Conservation (phyloP, 1,140 invertebrate genomes). For the Hirudo medicinalis region DNA sequence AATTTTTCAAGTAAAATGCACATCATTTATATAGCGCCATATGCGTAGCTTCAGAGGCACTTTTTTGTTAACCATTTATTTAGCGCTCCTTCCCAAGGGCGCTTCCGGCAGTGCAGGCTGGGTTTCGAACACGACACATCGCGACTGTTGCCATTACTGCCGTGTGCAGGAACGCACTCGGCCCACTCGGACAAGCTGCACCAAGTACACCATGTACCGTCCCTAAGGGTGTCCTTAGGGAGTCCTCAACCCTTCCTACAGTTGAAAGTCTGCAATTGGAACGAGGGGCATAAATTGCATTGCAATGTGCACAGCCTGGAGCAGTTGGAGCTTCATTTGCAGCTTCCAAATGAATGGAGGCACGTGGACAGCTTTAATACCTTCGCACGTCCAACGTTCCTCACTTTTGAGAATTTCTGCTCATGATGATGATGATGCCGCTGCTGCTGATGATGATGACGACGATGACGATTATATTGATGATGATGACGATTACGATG, state of each 20-base stretch:
- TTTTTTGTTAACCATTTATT: no score
- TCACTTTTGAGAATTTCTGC: background rate
- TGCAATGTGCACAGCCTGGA: background rate
- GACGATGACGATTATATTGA: background rate
- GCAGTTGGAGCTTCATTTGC: no score
- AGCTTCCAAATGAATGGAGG: constrained; percentile 2
- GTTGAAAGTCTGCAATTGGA: background rate
- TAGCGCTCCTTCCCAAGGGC: no score
- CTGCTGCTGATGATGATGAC: background rate
- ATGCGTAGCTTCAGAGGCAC: no score
- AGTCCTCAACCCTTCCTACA: background rate
- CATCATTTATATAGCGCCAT: no score
- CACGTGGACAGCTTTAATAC: background rate
- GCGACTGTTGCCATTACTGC: no score
- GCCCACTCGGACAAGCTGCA: no score
- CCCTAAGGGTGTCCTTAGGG: background rate
- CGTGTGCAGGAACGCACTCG: no score
- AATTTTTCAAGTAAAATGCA: no score
- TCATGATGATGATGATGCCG: constrained; percentile 4
- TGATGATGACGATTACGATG: background rate
- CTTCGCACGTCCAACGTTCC: background rate
- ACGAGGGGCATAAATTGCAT: background rate
- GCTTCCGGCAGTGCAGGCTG: no score
- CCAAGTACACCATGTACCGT: background rate
- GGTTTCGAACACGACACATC: no score